Conservation (phyloP, 2,113 vertebrate genomes). For the Pseudopipra pipra region DNA sequence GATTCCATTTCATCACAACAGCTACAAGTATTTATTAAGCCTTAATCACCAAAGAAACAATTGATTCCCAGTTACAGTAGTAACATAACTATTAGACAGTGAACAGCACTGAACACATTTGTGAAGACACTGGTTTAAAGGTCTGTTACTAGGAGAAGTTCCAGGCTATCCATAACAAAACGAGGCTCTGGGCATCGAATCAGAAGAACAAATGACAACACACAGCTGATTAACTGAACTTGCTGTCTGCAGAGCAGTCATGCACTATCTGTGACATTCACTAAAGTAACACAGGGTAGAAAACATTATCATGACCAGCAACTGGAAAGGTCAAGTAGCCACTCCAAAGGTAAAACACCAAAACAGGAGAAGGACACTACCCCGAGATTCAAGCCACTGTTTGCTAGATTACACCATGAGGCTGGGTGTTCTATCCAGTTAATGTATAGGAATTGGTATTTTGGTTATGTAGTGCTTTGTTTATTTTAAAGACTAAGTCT, state of each 20-base stretch:
- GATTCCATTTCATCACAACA: not conserved
- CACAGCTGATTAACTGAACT: not conserved
- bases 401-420: not conserved
- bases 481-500: not conserved
- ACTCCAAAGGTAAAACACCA: not conserved
- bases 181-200: rapidly evolving
- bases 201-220: not conserved
- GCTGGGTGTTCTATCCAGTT: not conserved
- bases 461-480: not conserved
- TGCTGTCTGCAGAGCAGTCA: not conserved
- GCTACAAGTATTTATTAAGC: not conserved
- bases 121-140: not conserved
- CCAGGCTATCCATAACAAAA: not conserved
- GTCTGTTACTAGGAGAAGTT: not conserved
- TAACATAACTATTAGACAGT: not conserved
- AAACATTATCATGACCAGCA: not conserved
- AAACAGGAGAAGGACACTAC: not conserved
- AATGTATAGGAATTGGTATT: not conserved
- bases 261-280: not conserved
- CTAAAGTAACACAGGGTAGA: not conserved
- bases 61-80: not conserved
- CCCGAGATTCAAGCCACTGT: not conserved
- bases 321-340: not conserved
- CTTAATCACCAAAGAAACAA: not conserved
- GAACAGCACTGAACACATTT: not conserved